phyloP scores from a whole-genome alignment of 2,888 invertebrate genomes.

The Drosophila monieri region DNA sequence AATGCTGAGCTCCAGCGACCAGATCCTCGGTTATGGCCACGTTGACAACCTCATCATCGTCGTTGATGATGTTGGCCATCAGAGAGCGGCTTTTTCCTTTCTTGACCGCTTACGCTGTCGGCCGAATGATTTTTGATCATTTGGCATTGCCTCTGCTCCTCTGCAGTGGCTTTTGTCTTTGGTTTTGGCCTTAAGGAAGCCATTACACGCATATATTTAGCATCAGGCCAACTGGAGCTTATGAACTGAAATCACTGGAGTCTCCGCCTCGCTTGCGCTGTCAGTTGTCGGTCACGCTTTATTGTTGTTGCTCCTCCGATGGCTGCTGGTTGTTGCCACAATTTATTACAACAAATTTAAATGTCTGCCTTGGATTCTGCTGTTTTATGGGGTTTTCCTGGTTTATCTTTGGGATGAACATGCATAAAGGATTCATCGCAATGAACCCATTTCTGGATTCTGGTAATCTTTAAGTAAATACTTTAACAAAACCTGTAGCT shows the following conservation, averaged over 20 bases:
- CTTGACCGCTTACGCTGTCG: constrained; percentile 52
- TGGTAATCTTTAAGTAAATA: too few species aligned
- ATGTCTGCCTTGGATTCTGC: constrained; percentile 64
- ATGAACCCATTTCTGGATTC: not conserved
- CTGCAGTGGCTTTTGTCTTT: constrained; percentile 17
- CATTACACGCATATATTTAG: constrained; percentile 73
- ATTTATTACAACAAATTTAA: constrained; percentile 81
- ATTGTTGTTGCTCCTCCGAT: constrained; percentile 37
- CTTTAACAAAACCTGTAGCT: not conserved
- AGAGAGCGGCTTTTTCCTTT: constrained; percentile 39
- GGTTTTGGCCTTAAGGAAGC: constrained; percentile 70
- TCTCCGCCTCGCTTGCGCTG: constrained; percentile 1
- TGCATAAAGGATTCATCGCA: not conserved
- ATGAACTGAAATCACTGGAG: constrained; percentile 66
- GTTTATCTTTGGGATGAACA: not conserved
- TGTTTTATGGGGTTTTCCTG: constrained; percentile 68
- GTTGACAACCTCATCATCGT: constrained; percentile 73
- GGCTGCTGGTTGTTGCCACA: constrained; percentile 52
- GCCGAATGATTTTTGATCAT: constrained; percentile 74
- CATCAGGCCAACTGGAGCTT: constrained; percentile 41
- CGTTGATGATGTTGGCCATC: constrained; percentile 49
- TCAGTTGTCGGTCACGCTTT: constrained; percentile 55
- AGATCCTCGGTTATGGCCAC: constrained; percentile 35
- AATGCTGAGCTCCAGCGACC: not conserved
- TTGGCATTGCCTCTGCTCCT: constrained; percentile 12